These are phyloP conservation scores for Tineola bisselliella DNA, from an alignment of 2,888 invertebrate species.

Conservation along the genomic window DNA sequence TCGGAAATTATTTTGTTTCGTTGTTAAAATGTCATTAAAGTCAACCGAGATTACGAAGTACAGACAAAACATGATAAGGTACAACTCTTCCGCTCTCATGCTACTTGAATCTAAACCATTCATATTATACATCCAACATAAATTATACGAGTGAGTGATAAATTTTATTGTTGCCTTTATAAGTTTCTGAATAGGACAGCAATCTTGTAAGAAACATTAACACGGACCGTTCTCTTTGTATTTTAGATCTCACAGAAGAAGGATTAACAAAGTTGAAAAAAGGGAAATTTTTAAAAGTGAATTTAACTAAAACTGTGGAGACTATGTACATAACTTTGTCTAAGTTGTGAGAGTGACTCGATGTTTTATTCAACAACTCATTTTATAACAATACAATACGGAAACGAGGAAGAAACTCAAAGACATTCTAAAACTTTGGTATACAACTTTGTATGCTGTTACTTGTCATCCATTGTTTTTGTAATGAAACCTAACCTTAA, in stretches of 20 bases:
- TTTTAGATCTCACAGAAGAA: not conserved
- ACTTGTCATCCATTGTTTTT: constrained; percentile 7
- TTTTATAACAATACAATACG: constrained; percentile 14
- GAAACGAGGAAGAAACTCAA: constrained; percentile 12
- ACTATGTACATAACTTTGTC: constrained; percentile 11
- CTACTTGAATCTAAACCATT: not conserved
- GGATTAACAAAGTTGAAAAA: not conserved
- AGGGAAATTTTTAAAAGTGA: constrained; percentile 8
- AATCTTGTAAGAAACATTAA: not conserved
- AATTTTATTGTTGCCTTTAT: not conserved
- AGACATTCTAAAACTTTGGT: constrained; percentile 14
- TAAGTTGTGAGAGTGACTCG: constrained; percentile 13
- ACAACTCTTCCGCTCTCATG: constrained; percentile 20
- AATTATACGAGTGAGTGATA: not conserved
- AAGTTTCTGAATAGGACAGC: not conserved
- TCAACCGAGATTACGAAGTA: constrained; percentile 21
- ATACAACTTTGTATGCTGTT: constrained; percentile 9
- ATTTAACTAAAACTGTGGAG: constrained; percentile 11
- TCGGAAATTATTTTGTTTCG: constrained; percentile 16
- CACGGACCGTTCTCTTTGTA: not conserved
- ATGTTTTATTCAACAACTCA: constrained; percentile 15
- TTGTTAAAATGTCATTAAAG: constrained; percentile 32
- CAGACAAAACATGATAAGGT: constrained; percentile 17
- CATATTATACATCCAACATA: not conserved
- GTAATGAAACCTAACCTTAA: not conserved